Base-by-base conservation (phyloP, 2,888 invertebrate species). In the Megaustenia siamemsis region DNA sequence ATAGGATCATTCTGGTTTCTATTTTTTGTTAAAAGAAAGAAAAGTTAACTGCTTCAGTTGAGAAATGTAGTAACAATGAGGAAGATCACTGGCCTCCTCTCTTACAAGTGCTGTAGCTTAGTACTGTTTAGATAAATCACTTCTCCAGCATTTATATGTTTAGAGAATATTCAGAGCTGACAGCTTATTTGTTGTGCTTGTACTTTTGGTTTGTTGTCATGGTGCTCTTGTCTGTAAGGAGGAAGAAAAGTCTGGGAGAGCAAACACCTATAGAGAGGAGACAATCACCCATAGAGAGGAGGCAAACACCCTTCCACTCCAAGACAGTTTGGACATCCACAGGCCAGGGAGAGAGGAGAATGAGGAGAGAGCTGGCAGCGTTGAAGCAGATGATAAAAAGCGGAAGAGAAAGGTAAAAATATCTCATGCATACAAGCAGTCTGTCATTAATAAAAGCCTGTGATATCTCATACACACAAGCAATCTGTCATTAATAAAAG, bases 401-500 rank as follows among this genome's bases (percentile, higher is more conserved):
- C 68, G 71, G 24, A 84, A 79, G 63, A 79, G 45, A 49, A 76
- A 82, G 82, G 76, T 76, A 82, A 76, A 76, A n/a, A 45, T 21
- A 73, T 63, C 18, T 1, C 32, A 63, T 6, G 3, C 15, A 15
- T 32, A 63, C n/a, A n/a, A n/a, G n/a, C n/a, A n/a, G n/a, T n/a
- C n/a, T n/a, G n/a, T n/a, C n/a, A n/a, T n/a, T n/a, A n/a, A n/a
- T n/a, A n/a, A n/a, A n/a, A n/a, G n/a, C n/a, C n/a, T n/a, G n/a
- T n/a, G n/a, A n/a, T n/a, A n/a, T n/a, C n/a, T n/a, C n/a, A n/a
- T n/a, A n/a, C n/a, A n/a, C n/a, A n/a, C n/a, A n/a, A n/a, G n/a
- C n/a, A n/a, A n/a, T n/a, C n/a, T n/a, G n/a, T n/a, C n/a, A n/a
- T n/a, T n/a, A n/a, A n/a, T n/a, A n/a, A n/a, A n/a, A n/a, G n/a